Conservation (phyloP, 2,113 vertebrate species). For the Glaucidium brasilianum region DNA sequence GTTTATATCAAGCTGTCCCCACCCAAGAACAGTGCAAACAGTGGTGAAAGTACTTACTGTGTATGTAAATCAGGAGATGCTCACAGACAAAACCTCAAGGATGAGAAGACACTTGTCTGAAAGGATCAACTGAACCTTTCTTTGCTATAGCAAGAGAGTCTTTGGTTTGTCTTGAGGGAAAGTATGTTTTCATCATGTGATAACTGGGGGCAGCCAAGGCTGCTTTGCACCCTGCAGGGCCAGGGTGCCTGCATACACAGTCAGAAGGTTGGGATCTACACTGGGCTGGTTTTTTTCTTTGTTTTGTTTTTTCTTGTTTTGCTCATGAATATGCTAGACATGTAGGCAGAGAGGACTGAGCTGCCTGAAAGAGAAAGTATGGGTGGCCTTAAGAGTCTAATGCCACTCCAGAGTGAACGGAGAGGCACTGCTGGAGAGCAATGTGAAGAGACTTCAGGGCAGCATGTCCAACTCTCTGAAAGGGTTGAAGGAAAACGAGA, state of each 20-base stretch:
- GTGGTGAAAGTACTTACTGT: background rate
- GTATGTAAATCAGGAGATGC: background rate
- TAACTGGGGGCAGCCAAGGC: background rate
- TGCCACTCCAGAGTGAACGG: background rate
- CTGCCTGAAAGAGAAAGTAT: background rate
- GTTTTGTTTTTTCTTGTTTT: background rate
- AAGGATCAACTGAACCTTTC: background rate
- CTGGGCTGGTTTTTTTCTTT: accelerated
- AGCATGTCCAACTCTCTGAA: background rate
- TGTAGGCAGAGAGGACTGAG: background rate
- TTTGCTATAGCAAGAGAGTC: background rate
- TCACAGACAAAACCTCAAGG: background rate
- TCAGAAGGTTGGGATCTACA: background rate
- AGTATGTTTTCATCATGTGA: background rate
- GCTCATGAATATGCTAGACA: background rate
- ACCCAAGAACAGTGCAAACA: background rate
- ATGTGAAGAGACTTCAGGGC: background rate
- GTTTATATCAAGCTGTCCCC: background rate
- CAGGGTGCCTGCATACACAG: background rate
- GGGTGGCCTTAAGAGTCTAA: background rate
- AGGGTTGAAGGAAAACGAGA: background rate
- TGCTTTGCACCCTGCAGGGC: background rate
- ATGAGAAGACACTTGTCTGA: background rate
- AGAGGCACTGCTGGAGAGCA: background rate
- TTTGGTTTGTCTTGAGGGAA: background rate